Evolutionary conservation across 2,113 vertebrate species (phyloP).

Genomic region (Siniperca knerii): DNA sequence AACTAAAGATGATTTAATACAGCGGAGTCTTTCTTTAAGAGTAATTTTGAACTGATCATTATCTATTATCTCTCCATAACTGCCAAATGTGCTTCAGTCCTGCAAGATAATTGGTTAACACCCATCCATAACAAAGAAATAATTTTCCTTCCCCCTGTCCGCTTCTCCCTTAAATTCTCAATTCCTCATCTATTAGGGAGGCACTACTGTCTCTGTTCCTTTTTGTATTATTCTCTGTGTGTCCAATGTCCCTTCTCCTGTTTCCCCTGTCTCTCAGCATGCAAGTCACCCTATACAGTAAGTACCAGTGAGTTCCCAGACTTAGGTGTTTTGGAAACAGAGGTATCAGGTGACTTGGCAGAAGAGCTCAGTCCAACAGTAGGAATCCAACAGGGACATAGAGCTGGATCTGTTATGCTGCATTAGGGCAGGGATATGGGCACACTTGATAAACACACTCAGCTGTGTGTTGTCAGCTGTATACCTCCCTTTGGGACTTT

Average conservation of each 20-base stretch:
- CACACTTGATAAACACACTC: constrained; percentile 39
- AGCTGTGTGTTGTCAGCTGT: constrained; percentile 39
- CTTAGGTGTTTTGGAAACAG: constrained; percentile 58
- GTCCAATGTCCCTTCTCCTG: not conserved
- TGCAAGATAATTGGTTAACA: not conserved
- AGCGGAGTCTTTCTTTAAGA: not conserved
- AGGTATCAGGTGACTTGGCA: constrained; percentile 53
- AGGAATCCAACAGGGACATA: constrained; percentile 28
- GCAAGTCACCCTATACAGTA: constrained; percentile 46
- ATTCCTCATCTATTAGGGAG: not conserved
- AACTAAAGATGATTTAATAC: not conserved
- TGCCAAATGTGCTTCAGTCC: not conserved
- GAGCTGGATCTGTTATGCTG: constrained; percentile 26
- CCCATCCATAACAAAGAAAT: not conserved
- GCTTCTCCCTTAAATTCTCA: not conserved
- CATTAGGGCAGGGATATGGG: constrained; percentile 21
- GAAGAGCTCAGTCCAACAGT: not conserved
- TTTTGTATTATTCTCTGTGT: not conserved
- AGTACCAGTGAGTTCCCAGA: constrained; percentile 31
- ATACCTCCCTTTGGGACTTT: constrained; percentile 59
- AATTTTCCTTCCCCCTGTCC: not conserved
- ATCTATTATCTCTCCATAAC: constrained; percentile 7
- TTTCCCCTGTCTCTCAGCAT: constrained; percentile 38
- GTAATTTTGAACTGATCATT: not conserved
- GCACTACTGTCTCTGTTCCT: not conserved